Evolutionary conservation across 2,113 vertebrate genomes (phyloP).

Genomic region (Anas platyrhynchos): DNA sequence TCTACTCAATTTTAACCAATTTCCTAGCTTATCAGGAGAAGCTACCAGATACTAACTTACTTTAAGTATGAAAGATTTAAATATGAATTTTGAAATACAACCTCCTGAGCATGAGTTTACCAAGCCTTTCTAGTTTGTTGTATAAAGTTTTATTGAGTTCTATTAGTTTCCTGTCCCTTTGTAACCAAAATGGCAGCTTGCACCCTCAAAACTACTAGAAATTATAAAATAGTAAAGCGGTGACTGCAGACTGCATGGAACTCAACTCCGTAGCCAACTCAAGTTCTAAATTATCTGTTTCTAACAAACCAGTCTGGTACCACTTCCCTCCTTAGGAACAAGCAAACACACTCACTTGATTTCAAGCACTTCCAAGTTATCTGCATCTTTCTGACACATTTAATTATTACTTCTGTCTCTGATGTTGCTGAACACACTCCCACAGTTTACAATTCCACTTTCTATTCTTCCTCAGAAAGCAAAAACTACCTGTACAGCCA

Average conservation of each 20-base stretch:
- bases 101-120: background rate
- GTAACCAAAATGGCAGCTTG: background rate
- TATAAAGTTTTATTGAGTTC: background rate
- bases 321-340: background rate
- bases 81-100: background rate
- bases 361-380: background rate
- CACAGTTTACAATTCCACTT: background rate
- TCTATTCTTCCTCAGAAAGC: background rate
- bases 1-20: background rate
- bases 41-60: background rate
- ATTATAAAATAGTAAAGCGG: background rate
- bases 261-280: background rate
- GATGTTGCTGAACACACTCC: background rate
- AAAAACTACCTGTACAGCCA: background rate
- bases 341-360: conserved; percentile 33
- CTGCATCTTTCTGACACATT: rapidly evolving
- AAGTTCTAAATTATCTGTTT: background rate
- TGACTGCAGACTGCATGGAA: background rate
- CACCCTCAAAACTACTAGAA: background rate
- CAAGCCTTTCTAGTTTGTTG: background rate
- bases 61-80: background rate
- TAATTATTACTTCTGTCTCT: background rate
- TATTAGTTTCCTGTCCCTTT: background rate
- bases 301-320: background rate
- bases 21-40: background rate